Conservation (phyloP, 2,113 vertebrate species). For the Brevimyrus niger region DNA sequence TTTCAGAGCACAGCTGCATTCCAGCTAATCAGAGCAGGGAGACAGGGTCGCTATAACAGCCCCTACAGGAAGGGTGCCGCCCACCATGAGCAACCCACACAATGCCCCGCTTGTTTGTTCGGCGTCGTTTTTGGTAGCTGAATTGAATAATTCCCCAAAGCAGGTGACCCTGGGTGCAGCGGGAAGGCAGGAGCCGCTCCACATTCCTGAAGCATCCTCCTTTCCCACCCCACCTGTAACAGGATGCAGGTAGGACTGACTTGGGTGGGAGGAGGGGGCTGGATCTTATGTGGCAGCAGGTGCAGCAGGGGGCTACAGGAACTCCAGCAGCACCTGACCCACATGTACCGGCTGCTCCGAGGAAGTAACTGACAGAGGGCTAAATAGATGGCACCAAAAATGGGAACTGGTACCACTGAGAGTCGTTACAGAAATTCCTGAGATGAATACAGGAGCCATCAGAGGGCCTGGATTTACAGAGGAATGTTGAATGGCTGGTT, state of each 20-base stretch:
- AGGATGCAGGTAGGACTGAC: not conserved
- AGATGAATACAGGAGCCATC: slow-evolving; percentile 14
- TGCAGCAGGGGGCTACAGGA: not conserved
- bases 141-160: slow-evolving; percentile 31
- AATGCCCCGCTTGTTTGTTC: slow-evolving; percentile 52
- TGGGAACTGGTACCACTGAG: not conserved
- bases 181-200: not conserved
- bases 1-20: slow-evolving; percentile 42
- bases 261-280: not conserved
- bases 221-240: not conserved
- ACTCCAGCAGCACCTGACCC: not conserved
- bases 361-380: not conserved
- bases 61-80: slow-evolving; percentile 45
- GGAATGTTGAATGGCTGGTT: slow-evolving; percentile 44
- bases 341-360: not conserved
- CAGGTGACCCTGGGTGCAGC: not conserved
- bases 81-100: slow-evolving; percentile 27
- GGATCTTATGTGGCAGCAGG: not conserved
- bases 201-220: not conserved
- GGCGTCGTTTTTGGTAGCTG: slow-evolving; percentile 24
- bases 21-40: slow-evolving; percentile 37
- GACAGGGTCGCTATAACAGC: slow-evolving; percentile 19
- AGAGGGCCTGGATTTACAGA: slow-evolving; percentile 20
- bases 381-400: not conserved
- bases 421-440: not conserved